Conservation (phyloP, 2,113 vertebrate genomes). For the Odocoileus virginianus region DNA sequence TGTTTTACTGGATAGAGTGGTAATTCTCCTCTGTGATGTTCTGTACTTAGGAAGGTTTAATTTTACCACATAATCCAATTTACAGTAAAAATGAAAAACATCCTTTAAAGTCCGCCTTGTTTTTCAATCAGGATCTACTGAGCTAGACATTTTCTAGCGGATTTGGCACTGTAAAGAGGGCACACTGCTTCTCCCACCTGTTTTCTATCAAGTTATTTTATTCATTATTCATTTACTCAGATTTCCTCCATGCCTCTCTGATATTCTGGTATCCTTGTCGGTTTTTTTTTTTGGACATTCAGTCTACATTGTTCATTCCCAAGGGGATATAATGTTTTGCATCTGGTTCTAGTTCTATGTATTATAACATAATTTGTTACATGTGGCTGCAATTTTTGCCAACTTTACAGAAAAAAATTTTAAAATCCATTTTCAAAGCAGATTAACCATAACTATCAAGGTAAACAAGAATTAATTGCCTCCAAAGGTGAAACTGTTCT, state of each 20-base stretch:
- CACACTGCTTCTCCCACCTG: background rate
- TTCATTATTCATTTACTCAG: background rate
- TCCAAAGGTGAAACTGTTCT: background rate
- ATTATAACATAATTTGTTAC: background rate
- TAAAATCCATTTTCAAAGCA: background rate
- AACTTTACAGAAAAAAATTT: background rate
- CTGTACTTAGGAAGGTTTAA: background rate
- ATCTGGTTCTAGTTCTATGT: background rate
- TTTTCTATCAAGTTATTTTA: slow-evolving; percentile 16
- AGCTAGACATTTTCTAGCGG: background rate
- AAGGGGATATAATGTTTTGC: background rate
- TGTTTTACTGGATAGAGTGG: background rate
- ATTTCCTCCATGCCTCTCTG: background rate
- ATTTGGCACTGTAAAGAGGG: background rate
- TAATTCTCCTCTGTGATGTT: background rate
- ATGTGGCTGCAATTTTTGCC: background rate
- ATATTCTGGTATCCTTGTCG: background rate
- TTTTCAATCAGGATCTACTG: background rate
- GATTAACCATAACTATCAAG: background rate
- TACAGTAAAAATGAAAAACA: background rate
- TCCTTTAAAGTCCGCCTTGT: background rate
- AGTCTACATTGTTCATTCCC: background rate
- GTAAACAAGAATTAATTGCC: background rate
- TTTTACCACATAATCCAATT: background rate
- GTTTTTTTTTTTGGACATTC: background rate